phyloP scores from a whole-genome alignment of 1,140 invertebrate species.

The Cataglyphis hispanica region DNA sequence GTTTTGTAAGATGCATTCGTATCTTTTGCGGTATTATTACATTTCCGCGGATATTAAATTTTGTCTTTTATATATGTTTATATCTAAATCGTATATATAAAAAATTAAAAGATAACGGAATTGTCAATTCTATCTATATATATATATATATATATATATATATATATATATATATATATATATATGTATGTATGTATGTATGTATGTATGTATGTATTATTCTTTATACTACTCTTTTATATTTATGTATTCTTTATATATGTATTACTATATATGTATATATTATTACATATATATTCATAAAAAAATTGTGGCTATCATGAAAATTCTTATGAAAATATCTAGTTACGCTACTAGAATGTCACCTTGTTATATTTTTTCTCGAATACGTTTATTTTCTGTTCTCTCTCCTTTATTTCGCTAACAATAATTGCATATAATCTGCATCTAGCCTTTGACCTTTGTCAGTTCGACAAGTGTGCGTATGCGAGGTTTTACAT shows the following conservation, averaged over 20 bases:
- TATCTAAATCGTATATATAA: not conserved
- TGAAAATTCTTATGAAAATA: not conserved
- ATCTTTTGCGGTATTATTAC: not conserved
- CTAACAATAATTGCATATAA: constrained; percentile 33
- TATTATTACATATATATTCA: too few species aligned
- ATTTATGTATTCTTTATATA: too few species aligned
- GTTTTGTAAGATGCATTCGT: not conserved
- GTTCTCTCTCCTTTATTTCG: not conserved
- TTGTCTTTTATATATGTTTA: not conserved
- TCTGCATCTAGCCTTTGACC: not conserved
- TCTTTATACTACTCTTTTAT: too few species aligned
- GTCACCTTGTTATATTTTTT: constrained; percentile 6
- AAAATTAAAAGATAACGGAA: not conserved
- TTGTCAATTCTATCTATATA: too few species aligned
- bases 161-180: too few species aligned
- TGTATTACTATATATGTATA: too few species aligned
- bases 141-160: too few species aligned
- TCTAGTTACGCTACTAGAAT: not conserved
- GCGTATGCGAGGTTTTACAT: constrained; percentile 5
- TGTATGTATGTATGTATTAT: too few species aligned
- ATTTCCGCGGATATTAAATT: constrained; percentile 13
- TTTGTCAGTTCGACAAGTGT: not conserved
- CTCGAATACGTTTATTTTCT: not conserved
- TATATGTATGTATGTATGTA: too few species aligned
- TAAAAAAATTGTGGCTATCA: not conserved